Base-by-base conservation (phyloP, 2,888 invertebrate genomes). In the Ferrisia virgata region DNA sequence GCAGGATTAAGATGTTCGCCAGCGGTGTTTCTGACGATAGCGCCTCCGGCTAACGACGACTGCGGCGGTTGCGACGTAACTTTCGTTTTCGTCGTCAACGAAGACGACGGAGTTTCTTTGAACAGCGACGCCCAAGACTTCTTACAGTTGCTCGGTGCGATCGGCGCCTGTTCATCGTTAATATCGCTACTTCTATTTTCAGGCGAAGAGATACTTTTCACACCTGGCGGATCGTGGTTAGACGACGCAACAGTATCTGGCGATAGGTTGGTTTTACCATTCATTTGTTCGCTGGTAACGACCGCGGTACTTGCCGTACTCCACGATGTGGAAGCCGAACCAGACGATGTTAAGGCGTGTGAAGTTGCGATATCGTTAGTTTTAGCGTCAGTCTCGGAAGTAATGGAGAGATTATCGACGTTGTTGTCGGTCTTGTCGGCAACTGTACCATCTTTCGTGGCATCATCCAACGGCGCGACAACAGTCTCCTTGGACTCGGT, bases 71-170 rank as follows among this genome's bases (percentile, higher is more conserved):
- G 15, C 28, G 69, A 15, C 36, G 76, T 47, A 4, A 18, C 4
- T 33, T 47, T 83, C 33, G 83, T 47, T 72, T 83, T 83, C 33
- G 15, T 13, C 15, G 82, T n/a, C 25, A 43, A 13, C 33, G 81
- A 25, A 13, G 76, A 15, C 76, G 83, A 83, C n/a, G 83, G 69
- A 25, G 43, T 15, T 31, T 53, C 80, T 2, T 84, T 79, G 72
- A 84, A 84, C 47, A 84, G 31, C n/a, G 79, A 79, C 25, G 84
- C 84, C 84, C 84, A 84, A 0, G 84, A 79, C 43, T 84, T 84
- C 13, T 69, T 83, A 25, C 31, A 43, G 53, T 15, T 31, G 13
- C 31, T 31, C 4, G 18, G 43, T 6, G 15, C 72, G 28, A 53
- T 13, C 18, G 83, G 33, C 25, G 76, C 13, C 4, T 5, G 39